Conservation (phyloP, 2,797 vertebrate species). For the Silurus lanzhouensis region DNA sequence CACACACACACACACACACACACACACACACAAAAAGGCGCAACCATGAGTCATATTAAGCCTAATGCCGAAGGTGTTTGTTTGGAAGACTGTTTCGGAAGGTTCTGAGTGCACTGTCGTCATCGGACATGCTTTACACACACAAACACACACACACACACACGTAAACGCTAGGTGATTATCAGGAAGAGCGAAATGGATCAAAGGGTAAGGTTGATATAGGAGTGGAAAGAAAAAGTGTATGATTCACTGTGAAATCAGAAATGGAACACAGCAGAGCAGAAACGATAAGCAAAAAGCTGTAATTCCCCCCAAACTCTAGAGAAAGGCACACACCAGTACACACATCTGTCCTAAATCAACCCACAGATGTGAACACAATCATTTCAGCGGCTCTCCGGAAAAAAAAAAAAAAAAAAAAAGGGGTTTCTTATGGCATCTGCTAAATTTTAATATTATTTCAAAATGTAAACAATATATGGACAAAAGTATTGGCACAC, state of each 20-base stretch:
- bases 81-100: not conserved
- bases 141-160: not conserved
- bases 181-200: not conserved
- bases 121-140: not conserved
- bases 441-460: not conserved
- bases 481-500: too few relatives aligned
- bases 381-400: not conserved
- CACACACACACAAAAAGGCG: not conserved
- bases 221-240: not conserved
- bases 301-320: slow-evolving; percentile 45
- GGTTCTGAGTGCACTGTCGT: not conserved
- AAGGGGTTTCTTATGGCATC: not conserved
- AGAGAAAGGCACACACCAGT: slow-evolving; percentile 10
- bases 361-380: not conserved
- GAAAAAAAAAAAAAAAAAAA: not conserved
- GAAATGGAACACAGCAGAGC: slow-evolving; percentile 13
- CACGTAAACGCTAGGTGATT: not conserved
- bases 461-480: not conserved
- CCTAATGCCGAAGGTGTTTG: slow-evolving; percentile 12
- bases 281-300: slow-evolving; percentile 9
- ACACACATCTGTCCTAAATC: slow-evolving; percentile 3
- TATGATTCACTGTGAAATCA: slow-evolving; percentile 27
- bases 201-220: not conserved
- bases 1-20: not conserved
- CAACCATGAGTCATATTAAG: slow-evolving; percentile 30